Conservation (phyloP, 2,113 vertebrate genomes). For the Perca flavescens region DNA sequence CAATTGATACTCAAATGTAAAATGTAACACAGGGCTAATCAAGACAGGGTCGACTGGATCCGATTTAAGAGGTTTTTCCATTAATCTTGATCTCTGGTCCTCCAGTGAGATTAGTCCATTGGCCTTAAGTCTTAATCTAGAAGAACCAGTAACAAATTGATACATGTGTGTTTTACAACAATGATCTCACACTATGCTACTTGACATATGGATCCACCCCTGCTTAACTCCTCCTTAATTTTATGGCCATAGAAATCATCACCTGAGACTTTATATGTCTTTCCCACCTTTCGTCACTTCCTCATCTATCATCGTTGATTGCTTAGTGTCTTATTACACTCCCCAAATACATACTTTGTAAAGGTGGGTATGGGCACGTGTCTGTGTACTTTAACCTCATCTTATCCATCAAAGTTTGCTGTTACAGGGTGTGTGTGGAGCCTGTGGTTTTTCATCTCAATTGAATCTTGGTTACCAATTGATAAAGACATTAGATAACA, state of each 20-base stretch:
- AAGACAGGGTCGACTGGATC: background rate
- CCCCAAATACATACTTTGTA: background rate
- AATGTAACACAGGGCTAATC: background rate
- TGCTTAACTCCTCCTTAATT: slow-evolving; percentile 4
- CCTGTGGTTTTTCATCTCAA: slow-evolving; percentile 39
- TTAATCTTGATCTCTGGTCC: slow-evolving; percentile 59
- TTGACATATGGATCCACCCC: background rate
- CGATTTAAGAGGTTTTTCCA: slow-evolving; percentile 62
- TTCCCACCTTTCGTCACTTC: background rate
- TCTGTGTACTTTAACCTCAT: background rate
- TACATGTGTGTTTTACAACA: slow-evolving; percentile 28
- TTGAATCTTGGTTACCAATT: slow-evolving; percentile 56
- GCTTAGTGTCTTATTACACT: background rate
- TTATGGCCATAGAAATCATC: background rate
- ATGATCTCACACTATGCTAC: slow-evolving; percentile 9
- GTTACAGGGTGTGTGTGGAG: slow-evolving; percentile 28
- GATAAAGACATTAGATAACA: slow-evolving; percentile 57
- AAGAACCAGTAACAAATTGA: slow-evolving; percentile 31
- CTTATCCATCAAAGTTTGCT: slow-evolving; percentile 17
- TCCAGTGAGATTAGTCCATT: slow-evolving; percentile 42
- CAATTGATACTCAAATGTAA: background rate
- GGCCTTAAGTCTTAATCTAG: slow-evolving; percentile 47
- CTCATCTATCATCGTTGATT: background rate
- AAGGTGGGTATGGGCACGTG: slow-evolving; percentile 24
- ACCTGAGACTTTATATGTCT: background rate